phyloP scores from a whole-genome alignment of 1,140 invertebrate genomes.

The Nephila pilipes region DNA sequence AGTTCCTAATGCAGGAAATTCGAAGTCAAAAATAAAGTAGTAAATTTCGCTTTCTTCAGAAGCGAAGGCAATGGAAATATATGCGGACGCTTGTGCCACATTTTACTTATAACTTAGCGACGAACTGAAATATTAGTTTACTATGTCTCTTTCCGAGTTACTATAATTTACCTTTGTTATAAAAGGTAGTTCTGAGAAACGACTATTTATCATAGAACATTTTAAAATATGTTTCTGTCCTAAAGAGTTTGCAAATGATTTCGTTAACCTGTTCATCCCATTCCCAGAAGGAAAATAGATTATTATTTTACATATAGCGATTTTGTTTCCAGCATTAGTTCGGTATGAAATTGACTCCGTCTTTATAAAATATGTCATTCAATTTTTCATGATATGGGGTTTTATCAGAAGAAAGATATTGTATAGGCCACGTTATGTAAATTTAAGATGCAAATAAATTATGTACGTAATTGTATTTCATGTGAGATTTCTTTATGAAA shows the following conservation, averaged over 20 bases:
- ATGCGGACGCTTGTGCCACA: background rate
- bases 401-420: too few relatives aligned
- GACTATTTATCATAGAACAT: background rate
- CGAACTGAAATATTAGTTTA: background rate
- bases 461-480: too few relatives aligned
- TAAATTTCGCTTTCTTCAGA: background rate
- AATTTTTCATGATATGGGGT: too few relatives aligned
- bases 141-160: background rate
- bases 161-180: too few relatives aligned
- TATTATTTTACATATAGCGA: background rate
- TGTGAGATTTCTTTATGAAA: too few relatives aligned
- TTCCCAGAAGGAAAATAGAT: background rate
- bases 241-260: background rate
- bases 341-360: too few relatives aligned
- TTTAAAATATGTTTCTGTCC: background rate
- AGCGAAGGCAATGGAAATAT: background rate
- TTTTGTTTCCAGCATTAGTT: too few relatives aligned
- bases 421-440: too few relatives aligned
- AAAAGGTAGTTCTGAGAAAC: background rate
- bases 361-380: too few relatives aligned
- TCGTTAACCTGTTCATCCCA: background rate
- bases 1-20: background rate
- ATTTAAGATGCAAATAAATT: too few relatives aligned
- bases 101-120: background rate
- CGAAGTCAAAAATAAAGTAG: background rate